phyloP scores from a whole-genome alignment of 2,113 vertebrate species.

The Neogobius melanostomus region DNA sequence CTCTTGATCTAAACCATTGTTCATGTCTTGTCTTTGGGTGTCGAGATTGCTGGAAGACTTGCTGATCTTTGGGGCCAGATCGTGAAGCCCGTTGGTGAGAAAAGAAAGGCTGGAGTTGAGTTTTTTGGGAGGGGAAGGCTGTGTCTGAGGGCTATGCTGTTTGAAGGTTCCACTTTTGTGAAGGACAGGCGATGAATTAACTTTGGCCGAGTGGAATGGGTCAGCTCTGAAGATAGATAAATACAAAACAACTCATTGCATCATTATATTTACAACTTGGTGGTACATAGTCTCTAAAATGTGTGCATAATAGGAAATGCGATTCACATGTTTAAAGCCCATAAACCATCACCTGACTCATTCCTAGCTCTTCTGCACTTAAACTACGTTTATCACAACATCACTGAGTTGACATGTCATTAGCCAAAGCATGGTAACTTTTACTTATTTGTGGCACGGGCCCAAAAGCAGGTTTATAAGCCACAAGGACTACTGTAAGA shows the following conservation, averaged over 20 bases:
- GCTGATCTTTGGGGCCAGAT: conserved; percentile 44
- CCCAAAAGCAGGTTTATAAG: too few species aligned
- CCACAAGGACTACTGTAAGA: too few species aligned
- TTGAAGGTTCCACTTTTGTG: conserved; percentile 54
- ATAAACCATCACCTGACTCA: too few species aligned
- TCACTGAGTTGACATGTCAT: too few species aligned
- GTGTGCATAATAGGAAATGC: too few species aligned
- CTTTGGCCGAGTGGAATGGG: conserved; percentile 70
- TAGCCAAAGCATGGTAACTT: too few species aligned
- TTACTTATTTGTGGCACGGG: too few species aligned
- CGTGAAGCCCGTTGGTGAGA: conserved; percentile 62
- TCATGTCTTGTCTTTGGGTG: conserved; percentile 30
- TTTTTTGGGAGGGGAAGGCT: conserved; percentile 47
- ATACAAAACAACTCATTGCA: neutral
- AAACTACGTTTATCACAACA: too few species aligned
- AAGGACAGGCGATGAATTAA: conserved; percentile 56
- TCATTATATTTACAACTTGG: too few species aligned
- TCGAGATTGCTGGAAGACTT: conserved; percentile 51
- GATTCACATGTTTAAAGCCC: too few species aligned
- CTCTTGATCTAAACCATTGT: conserved; percentile 11
- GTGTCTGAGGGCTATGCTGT: conserved; percentile 64
- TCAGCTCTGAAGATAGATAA: conserved; percentile 65
- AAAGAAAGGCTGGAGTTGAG: conserved; percentile 48
- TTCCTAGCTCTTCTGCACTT: too few species aligned
- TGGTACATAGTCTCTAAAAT: too few species aligned